Evolutionary conservation across 2,113 vertebrate genomes (phyloP).

Genomic region (Empidonax traillii): DNA sequence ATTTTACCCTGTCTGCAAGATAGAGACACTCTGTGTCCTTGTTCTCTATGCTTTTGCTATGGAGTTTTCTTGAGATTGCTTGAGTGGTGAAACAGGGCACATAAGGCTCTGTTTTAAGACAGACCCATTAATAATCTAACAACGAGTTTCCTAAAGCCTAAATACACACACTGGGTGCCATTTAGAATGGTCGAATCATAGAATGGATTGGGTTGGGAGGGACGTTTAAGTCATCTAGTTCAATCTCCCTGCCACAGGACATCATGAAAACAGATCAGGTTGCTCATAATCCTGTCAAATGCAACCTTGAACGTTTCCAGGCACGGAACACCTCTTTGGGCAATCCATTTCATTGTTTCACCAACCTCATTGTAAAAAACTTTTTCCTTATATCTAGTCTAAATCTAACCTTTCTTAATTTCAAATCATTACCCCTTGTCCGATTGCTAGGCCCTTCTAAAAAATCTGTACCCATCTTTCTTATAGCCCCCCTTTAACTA

Average conservation of each 20-base stretch:
- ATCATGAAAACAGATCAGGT: neutral
- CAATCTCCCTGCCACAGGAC: rapidly evolving
- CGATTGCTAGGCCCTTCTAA: neutral
- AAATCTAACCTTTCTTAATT: neutral
- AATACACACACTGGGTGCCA: neutral
- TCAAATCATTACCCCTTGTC: neutral
- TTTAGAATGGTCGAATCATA: neutral
- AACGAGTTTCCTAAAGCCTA: neutral
- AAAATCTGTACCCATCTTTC: neutral
- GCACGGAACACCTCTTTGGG: neutral
- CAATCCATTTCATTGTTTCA: neutral
- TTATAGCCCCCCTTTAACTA: neutral
- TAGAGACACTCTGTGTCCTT: neutral
- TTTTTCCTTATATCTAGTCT: neutral
- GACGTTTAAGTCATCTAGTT: no score
- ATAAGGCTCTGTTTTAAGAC: neutral
- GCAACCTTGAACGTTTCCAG: neutral
- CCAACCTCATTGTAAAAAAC: rapidly evolving
- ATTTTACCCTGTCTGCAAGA: neutral
- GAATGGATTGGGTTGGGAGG: neutral
- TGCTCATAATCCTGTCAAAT: neutral
- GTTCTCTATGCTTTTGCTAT: neutral
- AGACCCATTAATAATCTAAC: neutral
- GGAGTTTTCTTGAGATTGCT: neutral
- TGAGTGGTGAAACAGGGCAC: neutral